phyloP scores from a whole-genome alignment of 2,797 vertebrate species.

The Coregonus sp. region DNA sequence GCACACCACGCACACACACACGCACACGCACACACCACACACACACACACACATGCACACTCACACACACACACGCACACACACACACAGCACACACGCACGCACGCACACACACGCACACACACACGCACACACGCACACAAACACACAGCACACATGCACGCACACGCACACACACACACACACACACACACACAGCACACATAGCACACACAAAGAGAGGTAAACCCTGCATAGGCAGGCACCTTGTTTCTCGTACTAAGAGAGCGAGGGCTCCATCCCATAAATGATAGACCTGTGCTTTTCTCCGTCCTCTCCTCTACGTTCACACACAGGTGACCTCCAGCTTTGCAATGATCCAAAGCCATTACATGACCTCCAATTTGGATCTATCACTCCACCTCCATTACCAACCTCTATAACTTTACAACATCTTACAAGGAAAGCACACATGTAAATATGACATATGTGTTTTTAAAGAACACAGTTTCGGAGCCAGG shows the following conservation, averaged over 20 bases:
- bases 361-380: conserved; percentile 40
- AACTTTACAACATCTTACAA: conserved; percentile 34
- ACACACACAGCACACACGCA: background rate
- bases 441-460: conserved; percentile 32
- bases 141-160: background rate
- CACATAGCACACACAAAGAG: no score
- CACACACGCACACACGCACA: background rate
- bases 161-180: conserved; percentile 30
- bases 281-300: conserved; percentile 33
- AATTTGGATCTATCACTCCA: conserved; percentile 29
- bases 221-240: no score
- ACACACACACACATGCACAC: background rate
- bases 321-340: conserved; percentile 29
- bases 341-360: conserved; percentile 33
- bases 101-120: background rate
- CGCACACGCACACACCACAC: no score
- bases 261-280: conserved; percentile 24
- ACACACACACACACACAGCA: conserved; percentile 31
- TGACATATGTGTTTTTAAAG: conserved; percentile 25
- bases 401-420: conserved; percentile 23
- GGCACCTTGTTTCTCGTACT: no score
- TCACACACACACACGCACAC: background rate
- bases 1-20: background rate
- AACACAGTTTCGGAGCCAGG: conserved; percentile 17
- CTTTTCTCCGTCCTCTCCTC: conserved; percentile 5